A percentile compares a stretch with the other conserved stretches of the same genome.
Evolutionary conservation across 2,888 invertebrate genomes (phyloP).

Genomic region (Ceriagrion tenellum): DNA sequence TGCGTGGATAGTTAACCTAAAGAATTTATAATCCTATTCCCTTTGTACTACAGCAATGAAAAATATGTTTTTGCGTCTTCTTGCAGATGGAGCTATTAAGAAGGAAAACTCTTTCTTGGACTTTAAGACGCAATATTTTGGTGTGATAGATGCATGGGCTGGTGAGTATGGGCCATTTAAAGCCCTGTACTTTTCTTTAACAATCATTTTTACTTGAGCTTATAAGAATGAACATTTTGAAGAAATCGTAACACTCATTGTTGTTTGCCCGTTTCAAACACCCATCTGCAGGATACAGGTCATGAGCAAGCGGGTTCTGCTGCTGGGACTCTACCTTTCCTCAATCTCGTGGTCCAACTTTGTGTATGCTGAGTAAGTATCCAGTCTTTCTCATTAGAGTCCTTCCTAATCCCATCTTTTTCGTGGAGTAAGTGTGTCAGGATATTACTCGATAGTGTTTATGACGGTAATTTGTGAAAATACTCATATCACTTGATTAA

Average conservation of each 20-base stretch:
- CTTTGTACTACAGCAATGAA: too few relatives aligned
- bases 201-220: not conserved
- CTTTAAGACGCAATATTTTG: conserved; percentile 43
- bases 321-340: conserved; percentile 61
- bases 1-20: too few relatives aligned
- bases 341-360: conserved; percentile 59
- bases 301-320: conserved; percentile 60
- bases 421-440: too few relatives aligned
- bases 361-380: conserved; percentile 59
- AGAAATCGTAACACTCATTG: not conserved
- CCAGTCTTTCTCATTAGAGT: not conserved
- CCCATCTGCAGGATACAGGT: conserved; percentile 37
- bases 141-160: conserved; percentile 62
- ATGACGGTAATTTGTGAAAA: too few relatives aligned
- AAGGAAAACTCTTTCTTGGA: not conserved
- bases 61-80: not conserved
- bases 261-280: not conserved
- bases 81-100: conserved; percentile 58
- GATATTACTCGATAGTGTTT: too few relatives aligned
- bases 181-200: not conserved
- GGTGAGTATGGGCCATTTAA: not conserved
- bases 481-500: not conserved
- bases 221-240: not conserved
- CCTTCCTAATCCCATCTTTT: not conserved
- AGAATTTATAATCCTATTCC: too few relatives aligned